Conservation (phyloP, 1,140 invertebrate species). For the Drosophila obscura region DNA sequence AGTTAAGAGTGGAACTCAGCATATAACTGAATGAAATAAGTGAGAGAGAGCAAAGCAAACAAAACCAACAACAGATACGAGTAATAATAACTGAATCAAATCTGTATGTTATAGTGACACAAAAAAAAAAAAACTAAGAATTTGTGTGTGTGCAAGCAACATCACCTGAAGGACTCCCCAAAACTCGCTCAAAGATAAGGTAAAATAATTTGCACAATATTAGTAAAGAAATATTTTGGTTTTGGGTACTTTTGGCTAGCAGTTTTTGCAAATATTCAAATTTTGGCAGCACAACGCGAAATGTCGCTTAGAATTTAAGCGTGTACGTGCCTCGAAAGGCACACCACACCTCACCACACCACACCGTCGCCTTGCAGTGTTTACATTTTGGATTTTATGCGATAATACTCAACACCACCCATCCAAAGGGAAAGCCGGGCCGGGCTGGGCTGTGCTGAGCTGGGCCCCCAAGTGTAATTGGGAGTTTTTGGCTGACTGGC, state of each 20-base stretch:
- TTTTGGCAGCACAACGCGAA: conserved; percentile 28
- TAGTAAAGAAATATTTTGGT: conserved; percentile 16
- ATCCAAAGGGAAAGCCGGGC: conserved; percentile 44
- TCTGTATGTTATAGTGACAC: no score
- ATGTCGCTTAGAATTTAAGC: conserved; percentile 60
- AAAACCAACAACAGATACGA: neutral
- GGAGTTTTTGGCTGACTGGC: neutral
- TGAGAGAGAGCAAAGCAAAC: conserved; percentile 10
- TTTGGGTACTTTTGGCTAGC: conserved; percentile 12
- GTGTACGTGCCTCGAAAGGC: conserved; percentile 52
- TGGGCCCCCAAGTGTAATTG: neutral
- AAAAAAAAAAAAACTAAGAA: no score
- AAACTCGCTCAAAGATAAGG: conserved; percentile 14
- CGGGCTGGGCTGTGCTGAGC: no score
- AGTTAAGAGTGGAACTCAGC: conserved; percentile 10
- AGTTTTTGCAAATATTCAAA: conserved; percentile 46
- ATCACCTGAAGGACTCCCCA: no score
- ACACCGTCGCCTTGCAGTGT: conserved; percentile 52
- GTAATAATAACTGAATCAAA: neutral
- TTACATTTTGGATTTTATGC: conserved; percentile 81
- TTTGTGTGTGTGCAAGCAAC: neutral
- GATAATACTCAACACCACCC: conserved; percentile 73
- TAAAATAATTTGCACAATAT: conserved; percentile 57
- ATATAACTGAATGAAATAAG: conserved; percentile 25
- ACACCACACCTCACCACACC: no score